phyloP scores from a whole-genome alignment of 2,113 vertebrate genomes.

The Esox niger region DNA sequence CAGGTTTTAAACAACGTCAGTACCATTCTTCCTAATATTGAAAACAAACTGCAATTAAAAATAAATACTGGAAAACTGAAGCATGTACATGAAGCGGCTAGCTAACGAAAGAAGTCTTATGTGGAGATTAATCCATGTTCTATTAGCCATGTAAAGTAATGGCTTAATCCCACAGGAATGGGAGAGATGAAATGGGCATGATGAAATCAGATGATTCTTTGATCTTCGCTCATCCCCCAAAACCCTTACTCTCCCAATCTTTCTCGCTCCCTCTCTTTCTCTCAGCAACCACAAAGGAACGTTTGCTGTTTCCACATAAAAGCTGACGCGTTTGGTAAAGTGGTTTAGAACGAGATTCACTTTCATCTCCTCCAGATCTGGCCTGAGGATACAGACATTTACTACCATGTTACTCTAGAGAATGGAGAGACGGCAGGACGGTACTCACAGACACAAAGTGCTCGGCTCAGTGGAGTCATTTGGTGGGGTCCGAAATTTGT shows the following conservation, averaged over 20 bases:
- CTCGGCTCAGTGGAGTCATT: too few species aligned
- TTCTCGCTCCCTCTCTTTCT: conserved; percentile 29
- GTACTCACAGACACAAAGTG: background rate
- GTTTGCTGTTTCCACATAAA: conserved; percentile 38
- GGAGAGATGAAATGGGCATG: too few species aligned
- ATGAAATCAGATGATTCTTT: background rate
- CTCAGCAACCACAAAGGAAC: conserved; percentile 33
- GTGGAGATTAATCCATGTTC: too few species aligned
- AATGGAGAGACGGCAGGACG: conserved; percentile 47
- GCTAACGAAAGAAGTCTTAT: too few species aligned
- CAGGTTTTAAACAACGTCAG: background rate
- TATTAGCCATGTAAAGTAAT: too few species aligned
- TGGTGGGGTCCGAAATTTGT: too few species aligned
- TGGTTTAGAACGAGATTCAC: conserved; percentile 29
- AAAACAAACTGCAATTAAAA: too few species aligned
- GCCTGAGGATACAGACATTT: conserved; percentile 44
- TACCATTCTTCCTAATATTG: too few species aligned
- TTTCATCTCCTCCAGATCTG: conserved; percentile 43
- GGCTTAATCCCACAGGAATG: too few species aligned
- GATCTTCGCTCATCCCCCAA: background rate
- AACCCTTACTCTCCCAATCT: too few species aligned
- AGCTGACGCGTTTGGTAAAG: conserved; percentile 18
- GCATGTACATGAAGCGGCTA: too few species aligned
- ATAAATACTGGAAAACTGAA: too few species aligned
- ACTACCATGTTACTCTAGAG: conserved; percentile 44